Evolutionary conservation across 2,113 vertebrate species (phyloP).

Genomic region (Tenebrosternarchus preto): DNA sequence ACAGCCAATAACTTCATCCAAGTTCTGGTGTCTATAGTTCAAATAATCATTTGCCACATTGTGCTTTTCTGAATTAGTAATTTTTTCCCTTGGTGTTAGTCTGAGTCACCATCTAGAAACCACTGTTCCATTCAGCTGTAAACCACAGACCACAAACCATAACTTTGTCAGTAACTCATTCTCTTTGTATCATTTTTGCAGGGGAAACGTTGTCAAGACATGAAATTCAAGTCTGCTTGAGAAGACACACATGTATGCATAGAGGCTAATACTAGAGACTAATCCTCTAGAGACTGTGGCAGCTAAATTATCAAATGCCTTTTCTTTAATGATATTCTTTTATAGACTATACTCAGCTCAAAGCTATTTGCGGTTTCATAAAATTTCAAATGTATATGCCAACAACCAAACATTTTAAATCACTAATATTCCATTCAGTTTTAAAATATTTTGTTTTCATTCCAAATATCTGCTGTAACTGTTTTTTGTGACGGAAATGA

Average conservation of each 20-base stretch:
- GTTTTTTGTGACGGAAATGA: neutral
- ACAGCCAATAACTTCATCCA: neutral
- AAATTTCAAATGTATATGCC: neutral
- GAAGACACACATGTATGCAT: neutral
- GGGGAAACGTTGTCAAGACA: conserved; percentile 17
- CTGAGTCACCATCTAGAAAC: conserved; percentile 21
- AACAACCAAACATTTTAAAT: neutral
- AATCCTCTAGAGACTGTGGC: conserved; percentile 18
- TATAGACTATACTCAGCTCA: neutral
- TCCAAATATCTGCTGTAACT: neutral
- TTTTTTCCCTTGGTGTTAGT: neutral
- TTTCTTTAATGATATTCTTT: neutral
- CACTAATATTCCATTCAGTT: neutral
- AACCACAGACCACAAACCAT: conserved; percentile 39
- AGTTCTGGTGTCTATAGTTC: neutral
- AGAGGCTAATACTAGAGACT: neutral
- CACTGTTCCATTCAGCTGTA: conserved; percentile 5
- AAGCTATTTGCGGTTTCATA: neutral
- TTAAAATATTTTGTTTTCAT: neutral
- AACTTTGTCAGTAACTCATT: neutral
- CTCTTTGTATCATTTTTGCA: conserved; percentile 19
- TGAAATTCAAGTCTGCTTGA: neutral
- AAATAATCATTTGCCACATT: neutral
- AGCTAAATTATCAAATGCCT: conserved; percentile 33
- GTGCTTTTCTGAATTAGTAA: conserved; percentile 1